phyloP scores from a whole-genome alignment of 2,797 vertebrate species.

The Halcyon chelicuti region DNA sequence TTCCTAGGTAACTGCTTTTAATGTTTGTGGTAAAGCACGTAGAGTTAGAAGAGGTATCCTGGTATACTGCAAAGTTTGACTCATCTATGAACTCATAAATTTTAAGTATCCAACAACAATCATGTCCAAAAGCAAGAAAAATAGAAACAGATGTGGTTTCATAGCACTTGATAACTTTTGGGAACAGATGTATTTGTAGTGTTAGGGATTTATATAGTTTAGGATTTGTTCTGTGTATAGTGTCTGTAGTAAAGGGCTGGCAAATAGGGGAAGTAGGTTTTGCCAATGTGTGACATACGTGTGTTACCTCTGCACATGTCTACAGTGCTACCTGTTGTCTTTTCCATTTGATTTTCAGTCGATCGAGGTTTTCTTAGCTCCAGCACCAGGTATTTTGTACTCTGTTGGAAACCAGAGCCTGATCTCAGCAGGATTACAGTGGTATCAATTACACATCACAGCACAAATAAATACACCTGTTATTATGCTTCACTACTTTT shows the following conservation, averaged over 20 bases:
- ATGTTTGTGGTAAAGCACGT: conserved; percentile 67
- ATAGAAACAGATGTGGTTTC: conserved; percentile 61
- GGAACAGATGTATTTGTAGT: conserved; percentile 68
- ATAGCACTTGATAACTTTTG: conserved; percentile 52
- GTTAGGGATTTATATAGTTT: conserved; percentile 70
- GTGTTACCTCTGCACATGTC: conserved; percentile 28
- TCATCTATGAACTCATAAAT: conserved; percentile 37
- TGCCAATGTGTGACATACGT: conserved; percentile 5
- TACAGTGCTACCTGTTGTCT: conserved; percentile 37
- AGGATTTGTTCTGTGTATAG: conserved; percentile 66
- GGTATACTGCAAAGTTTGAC: conserved; percentile 20
- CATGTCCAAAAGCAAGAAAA: conserved; percentile 33
- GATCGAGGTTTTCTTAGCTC: not conserved
- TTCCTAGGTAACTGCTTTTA: conserved; percentile 55
- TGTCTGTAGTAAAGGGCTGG: conserved; percentile 63
- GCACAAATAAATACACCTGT: conserved; percentile 4
- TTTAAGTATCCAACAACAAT: conserved; percentile 41
- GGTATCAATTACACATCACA: conserved; percentile 14
- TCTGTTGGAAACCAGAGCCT: conserved; percentile 33
- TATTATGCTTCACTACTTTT: conserved; percentile 15
- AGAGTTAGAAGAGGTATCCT: conserved; percentile 48
- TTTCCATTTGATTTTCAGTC: conserved; percentile 14
- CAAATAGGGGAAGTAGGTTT: conserved; percentile 38
- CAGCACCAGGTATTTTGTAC: not conserved
- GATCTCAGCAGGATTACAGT: conserved; percentile 23